Conservation (phyloP, 1,140 invertebrate species). For the Chironomus tepperi region DNA sequence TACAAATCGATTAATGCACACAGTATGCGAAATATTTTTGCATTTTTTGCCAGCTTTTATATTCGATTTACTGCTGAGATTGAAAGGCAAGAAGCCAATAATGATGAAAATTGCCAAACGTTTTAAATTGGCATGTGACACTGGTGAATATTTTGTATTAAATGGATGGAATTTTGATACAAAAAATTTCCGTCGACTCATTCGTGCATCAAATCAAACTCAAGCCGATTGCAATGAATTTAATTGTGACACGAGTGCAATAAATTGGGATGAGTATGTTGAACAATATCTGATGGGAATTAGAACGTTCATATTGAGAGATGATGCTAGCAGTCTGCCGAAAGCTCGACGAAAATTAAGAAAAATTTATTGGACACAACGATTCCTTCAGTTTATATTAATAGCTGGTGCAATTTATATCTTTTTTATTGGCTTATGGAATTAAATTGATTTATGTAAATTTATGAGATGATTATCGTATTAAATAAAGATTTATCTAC, state of each 20-base stretch:
- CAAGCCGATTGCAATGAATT: slow-evolving; percentile 51
- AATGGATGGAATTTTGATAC: slow-evolving; percentile 79
- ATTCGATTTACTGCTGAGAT: slow-evolving; percentile 59
- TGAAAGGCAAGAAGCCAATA: slow-evolving; percentile 68
- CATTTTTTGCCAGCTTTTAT: slow-evolving; percentile 74
- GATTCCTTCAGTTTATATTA: not conserved
- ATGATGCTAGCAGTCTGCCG: slow-evolving; percentile 53
- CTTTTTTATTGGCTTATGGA: not conserved
- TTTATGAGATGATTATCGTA: not conserved
- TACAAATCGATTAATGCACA: slow-evolving; percentile 60
- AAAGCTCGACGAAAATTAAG: slow-evolving; percentile 55
- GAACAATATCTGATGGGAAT: slow-evolving; percentile 69
- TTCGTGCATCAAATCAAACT: slow-evolving; percentile 46
- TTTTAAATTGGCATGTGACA: slow-evolving; percentile 64
- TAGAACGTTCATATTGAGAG: slow-evolving; percentile 68
- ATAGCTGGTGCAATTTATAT: not conserved
- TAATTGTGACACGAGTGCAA: slow-evolving; percentile 46
- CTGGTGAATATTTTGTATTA: slow-evolving; percentile 76
- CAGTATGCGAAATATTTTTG: slow-evolving; percentile 56
- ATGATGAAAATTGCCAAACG: slow-evolving; percentile 76
- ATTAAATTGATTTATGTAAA: not conserved
- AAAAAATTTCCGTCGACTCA: slow-evolving; percentile 61
- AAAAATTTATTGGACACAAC: slow-evolving; percentile 31
- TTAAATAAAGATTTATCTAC: too few species aligned
- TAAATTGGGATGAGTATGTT: slow-evolving; percentile 61